Percentiles rank a stretch among this genome's conserved stretches.
Conservation (phyloP, 1,140 invertebrate genomes). For the Hydropsyche tenuis region DNA sequence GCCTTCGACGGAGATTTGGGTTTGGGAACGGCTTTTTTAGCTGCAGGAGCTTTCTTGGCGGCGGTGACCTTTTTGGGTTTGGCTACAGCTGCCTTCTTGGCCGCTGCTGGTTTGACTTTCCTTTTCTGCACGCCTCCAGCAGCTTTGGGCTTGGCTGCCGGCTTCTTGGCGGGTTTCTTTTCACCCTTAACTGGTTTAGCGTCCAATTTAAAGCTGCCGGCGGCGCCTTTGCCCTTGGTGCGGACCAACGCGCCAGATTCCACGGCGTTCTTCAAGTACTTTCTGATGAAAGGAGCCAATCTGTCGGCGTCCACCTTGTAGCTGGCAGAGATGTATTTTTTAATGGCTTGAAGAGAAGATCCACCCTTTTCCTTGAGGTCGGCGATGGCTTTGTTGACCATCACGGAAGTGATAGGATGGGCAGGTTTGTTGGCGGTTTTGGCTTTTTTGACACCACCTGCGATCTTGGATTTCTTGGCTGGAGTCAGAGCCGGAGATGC, state of each 20-base stretch:
- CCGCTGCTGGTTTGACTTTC: background rate
- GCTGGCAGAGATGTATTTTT: slow-evolving; percentile 68
- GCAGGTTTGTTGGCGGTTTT: slow-evolving; percentile 56
- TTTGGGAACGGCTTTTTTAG: slow-evolving; percentile 11
- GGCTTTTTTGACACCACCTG: slow-evolving; percentile 55
- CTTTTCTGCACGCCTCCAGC: background rate
- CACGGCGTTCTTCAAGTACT: slow-evolving; percentile 66
- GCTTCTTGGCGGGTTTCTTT: slow-evolving; percentile 36
- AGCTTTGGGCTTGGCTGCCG: slow-evolving; percentile 8
- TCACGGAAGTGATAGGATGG: slow-evolving; percentile 63
- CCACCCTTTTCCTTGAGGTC: slow-evolving; percentile 67
- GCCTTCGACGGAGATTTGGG: slow-evolving; percentile 34
- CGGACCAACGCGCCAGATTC: slow-evolving; percentile 64
- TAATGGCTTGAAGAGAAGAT: slow-evolving; percentile 68
- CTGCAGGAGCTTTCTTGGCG: slow-evolving; percentile 23
- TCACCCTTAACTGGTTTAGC: slow-evolving; percentile 19
- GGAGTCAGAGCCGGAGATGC: slow-evolving; percentile 3
- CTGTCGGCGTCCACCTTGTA: slow-evolving; percentile 69
- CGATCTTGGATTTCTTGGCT: slow-evolving; percentile 35
- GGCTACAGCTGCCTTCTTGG: slow-evolving; percentile 38
- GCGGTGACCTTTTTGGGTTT: slow-evolving; percentile 28
- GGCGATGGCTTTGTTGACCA: slow-evolving; percentile 68
- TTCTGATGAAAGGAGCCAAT: slow-evolving; percentile 67
- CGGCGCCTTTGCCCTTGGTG: slow-evolving; percentile 64
- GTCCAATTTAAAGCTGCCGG: slow-evolving; percentile 66